Conservation (phyloP, 2,888 invertebrate species). For the Anoncus sp. region DNA sequence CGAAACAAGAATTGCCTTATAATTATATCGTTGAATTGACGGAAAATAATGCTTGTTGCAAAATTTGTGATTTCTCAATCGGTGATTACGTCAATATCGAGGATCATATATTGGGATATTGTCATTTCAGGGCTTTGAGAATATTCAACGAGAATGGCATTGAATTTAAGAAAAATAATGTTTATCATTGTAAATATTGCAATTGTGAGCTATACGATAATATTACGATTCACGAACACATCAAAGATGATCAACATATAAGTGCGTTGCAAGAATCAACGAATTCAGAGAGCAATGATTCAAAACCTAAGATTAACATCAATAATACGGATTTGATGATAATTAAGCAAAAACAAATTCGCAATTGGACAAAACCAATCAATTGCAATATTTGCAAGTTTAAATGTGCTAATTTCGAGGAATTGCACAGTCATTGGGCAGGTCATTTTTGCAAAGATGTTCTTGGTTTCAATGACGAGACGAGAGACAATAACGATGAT, state of each 20-base stretch:
- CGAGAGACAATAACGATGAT: too few species aligned
- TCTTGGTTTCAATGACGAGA: neutral
- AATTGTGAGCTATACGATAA: neutral
- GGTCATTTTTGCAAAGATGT: slow-evolving; percentile 13
- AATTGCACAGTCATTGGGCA: slow-evolving; percentile 38
- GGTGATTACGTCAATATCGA: neutral
- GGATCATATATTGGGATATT: neutral
- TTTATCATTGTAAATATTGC: slow-evolving; percentile 21
- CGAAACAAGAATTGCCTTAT: neutral
- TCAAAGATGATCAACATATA: too few species aligned
- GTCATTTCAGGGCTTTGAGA: neutral
- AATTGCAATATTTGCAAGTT: neutral
- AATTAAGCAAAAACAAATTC: neutral
- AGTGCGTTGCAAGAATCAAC: too few species aligned
- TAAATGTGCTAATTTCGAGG: neutral
- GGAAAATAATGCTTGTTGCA: neutral
- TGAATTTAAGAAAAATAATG: neutral
- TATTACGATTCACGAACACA: neutral
- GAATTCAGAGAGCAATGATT: too few species aligned
- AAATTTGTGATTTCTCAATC: neutral
- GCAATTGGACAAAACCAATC: neutral
- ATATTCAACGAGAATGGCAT: neutral
- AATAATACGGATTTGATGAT: too few species aligned
- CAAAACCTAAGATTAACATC: too few species aligned
- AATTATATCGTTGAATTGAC: neutral